Conservation (phyloP, 2,797 vertebrate genomes). For the Lacerta bilineata region DNA sequence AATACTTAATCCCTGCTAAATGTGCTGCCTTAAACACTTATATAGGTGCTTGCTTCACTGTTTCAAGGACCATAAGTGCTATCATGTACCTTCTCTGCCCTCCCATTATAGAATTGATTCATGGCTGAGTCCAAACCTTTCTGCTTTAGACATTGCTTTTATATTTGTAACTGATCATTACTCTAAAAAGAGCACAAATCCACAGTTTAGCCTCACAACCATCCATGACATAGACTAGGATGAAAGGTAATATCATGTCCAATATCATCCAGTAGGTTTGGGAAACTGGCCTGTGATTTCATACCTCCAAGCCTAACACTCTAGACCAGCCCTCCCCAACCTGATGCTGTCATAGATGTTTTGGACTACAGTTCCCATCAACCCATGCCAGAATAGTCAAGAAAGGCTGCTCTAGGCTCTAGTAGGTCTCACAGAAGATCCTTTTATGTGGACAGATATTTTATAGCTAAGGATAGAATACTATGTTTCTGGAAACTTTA, state of each 20-base stretch:
- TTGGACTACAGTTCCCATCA: too few species aligned
- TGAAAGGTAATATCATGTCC: neutral
- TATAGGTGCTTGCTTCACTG: neutral
- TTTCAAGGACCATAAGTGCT: neutral
- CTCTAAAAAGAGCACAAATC: neutral
- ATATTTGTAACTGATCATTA: neutral
- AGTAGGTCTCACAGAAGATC: neutral
- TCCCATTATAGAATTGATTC: neutral
- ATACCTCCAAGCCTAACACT: neutral
- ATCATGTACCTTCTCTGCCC: neutral
- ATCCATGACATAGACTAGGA: neutral
- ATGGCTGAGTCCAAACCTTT: neutral
- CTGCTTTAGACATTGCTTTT: neutral
- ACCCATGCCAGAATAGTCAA: too few species aligned
- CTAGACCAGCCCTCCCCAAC: too few species aligned
- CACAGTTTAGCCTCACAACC: neutral
- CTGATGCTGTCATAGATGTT: too few species aligned
- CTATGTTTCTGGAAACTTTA: neutral
- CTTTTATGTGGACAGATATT: neutral
- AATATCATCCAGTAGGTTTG: neutral
- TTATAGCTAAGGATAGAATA: neutral
- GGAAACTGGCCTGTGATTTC: neutral
- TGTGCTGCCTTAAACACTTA: neutral
- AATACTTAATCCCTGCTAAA: neutral
- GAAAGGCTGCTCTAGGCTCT: too few species aligned